Evolutionary conservation across 2,797 vertebrate genomes (phyloP), one percentile per base, ranked within the genome.

Genomic region (Cossypha polioptera): DNA sequence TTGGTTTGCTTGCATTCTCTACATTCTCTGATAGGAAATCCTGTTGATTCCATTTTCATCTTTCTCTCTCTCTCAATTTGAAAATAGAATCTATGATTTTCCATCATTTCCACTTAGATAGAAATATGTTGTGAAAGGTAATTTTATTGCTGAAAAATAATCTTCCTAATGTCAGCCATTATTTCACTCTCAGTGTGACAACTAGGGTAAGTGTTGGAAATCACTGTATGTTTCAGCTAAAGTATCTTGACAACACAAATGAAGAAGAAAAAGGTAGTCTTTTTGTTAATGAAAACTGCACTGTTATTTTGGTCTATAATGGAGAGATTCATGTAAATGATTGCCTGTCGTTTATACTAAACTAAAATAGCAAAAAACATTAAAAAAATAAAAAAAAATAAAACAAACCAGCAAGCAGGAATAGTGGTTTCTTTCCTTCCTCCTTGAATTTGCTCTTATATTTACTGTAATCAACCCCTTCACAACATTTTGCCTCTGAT

Each of bases 41-140:
- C 69, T 92, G 92, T 94, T 97, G 92, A 95, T 94, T 96, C 95
- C 36, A 58, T 94, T 94, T 95, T 94, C 80, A 74, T 88, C 78
- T 92, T 86, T 72, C 73, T 76, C 54, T 81, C 55, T 72, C 79
- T 90, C 93, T 95, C 94, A 71, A 62, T 62, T 94, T 94, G 96
- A 96, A 96, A 97, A 96, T 40, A 94, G 94, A 96, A 97, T 97
- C 94, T 96, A 96, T 97, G 97, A 97, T 96, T 97, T 96, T 95
- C 96, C 96, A 94, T 97, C 96, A 96, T 94, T 97, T 96, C 94
- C 94, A 97, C 96, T 97, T 96, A 97, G 95, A 96, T 91, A 97
- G 94, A 97, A 97, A 97, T 96, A 96, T 97, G 94, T 97, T 97
- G 95, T 97, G 97, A 97, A 97, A 97, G 96, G 96, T 97, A 97